A percentile compares a stretch with the other conserved stretches of the same genome.
Evolutionary conservation across 2,888 invertebrate genomes (phyloP).

Genomic region (Dascillus cervinus): DNA sequence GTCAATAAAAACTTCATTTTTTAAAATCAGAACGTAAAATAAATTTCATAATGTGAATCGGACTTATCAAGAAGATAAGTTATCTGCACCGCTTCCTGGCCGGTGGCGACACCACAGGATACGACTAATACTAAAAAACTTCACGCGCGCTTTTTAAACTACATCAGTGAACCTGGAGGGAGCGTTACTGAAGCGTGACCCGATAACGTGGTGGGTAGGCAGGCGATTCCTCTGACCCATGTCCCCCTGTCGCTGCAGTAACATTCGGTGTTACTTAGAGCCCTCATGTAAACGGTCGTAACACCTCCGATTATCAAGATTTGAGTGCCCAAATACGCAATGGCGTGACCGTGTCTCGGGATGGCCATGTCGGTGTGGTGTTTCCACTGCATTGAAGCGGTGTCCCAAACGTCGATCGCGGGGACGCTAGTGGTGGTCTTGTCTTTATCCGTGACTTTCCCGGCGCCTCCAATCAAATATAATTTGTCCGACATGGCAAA

Average conservation of each 20-base stretch:
- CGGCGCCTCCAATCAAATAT: constrained; percentile 62
- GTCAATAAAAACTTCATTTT: no score
- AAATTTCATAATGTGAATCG: constrained; percentile 1
- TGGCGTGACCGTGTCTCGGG: constrained; percentile 58
- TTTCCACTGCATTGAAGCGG: constrained; percentile 49
- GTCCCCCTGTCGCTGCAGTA: constrained; percentile 53
- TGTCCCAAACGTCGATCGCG: constrained; percentile 55
- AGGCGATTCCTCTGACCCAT: constrained; percentile 55
- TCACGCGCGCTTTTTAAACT: constrained; percentile 2
- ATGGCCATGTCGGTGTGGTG: constrained; percentile 54
- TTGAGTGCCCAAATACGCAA: constrained; percentile 56
- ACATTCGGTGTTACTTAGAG: constrained; percentile 59
- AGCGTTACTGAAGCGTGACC: constrained; percentile 47
- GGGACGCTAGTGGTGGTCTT: constrained; percentile 51
- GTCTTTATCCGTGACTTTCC: constrained; percentile 47
- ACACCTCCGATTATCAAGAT: constrained; percentile 60
- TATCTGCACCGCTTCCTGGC: background rate
- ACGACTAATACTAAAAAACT: constrained; percentile 2
- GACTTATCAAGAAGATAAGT: constrained; percentile 1
- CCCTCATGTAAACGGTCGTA: constrained; percentile 56
- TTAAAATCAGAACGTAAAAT: no score
- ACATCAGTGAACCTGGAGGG: constrained; percentile 37
- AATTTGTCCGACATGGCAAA: constrained; percentile 52
- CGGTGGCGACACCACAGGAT: background rate
- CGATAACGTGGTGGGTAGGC: constrained; percentile 56